These are phyloP conservation scores for Psilopogon haemacephalus DNA, from an alignment of 2,113 vertebrate species.

Conservation along the genomic window DNA sequence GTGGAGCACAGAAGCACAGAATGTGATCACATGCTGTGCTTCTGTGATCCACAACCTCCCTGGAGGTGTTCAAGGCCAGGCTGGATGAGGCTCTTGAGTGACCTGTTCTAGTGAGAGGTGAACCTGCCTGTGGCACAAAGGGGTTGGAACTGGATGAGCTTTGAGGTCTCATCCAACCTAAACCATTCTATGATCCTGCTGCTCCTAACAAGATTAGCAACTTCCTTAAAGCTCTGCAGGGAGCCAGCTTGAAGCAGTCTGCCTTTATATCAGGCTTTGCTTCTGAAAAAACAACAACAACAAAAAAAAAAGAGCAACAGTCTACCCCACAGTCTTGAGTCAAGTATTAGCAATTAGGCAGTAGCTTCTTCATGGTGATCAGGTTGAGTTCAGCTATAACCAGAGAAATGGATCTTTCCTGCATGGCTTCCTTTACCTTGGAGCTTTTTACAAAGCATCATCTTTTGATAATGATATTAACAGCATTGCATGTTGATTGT, in stretches of 20 bases:
- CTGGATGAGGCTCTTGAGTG: too few species aligned
- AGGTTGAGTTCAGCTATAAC: not conserved
- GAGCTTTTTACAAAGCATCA: fast-evolving
- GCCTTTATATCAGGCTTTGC: not conserved
- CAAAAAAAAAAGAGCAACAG: slow-evolving; percentile 2
- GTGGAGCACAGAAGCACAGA: too few species aligned
- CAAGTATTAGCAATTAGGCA: not conserved
- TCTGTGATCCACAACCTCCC: too few species aligned
- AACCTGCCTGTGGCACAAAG: too few species aligned
- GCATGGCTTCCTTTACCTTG: fast-evolving
- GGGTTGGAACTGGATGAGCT: too few species aligned
- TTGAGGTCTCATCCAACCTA: too few species aligned
- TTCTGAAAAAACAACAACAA: too few species aligned
- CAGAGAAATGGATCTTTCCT: not conserved
- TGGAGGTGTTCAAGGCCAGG: too few species aligned
- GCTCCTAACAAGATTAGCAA: slow-evolving; percentile 44
- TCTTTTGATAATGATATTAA: not conserved
- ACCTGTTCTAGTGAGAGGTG: too few species aligned
- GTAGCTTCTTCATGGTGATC: not conserved
- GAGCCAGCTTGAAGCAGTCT: not conserved
- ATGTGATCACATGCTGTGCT: too few species aligned
- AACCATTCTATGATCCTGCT: too few species aligned
- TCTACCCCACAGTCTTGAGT: not conserved
- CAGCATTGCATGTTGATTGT: fast-evolving
- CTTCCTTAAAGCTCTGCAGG: slow-evolving; percentile 49